Percentiles rank a stretch among this genome's conserved stretches.
These are phyloP conservation scores for Syngnathus scovelli DNA, from an alignment of 2,113 vertebrate genomes.

Conservation along the genomic window DNA sequence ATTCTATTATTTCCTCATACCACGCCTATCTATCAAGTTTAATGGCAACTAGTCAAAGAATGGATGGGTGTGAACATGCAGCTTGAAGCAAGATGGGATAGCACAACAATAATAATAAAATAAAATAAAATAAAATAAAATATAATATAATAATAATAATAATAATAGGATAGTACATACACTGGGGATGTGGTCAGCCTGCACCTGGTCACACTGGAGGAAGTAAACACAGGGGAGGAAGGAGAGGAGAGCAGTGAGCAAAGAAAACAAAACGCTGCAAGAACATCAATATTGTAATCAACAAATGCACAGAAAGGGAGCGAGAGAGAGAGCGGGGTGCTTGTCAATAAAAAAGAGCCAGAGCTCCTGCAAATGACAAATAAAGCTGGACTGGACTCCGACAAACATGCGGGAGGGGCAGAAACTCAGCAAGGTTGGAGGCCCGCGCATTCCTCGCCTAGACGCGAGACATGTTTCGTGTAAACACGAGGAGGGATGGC, in stretches of 20 bases:
- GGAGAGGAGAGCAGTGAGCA: slow-evolving; percentile 35
- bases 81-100: no score
- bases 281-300: slow-evolving; percentile 44
- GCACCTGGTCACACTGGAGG: slow-evolving; percentile 88
- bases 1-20: not conserved
- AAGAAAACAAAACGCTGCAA: slow-evolving; percentile 32
- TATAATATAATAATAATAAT: not conserved
- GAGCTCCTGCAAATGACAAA: slow-evolving; percentile 64
- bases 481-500: slow-evolving; percentile 52
- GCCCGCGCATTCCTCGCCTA: slow-evolving; percentile 51
- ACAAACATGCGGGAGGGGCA: slow-evolving; percentile 18
- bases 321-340: slow-evolving; percentile 16
- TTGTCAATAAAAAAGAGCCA: slow-evolving; percentile 46
- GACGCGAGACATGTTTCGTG: slow-evolving; percentile 50
- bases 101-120: no score
- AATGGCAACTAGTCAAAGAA: not conserved
- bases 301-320: slow-evolving; percentile 50
- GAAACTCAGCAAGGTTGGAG: slow-evolving; percentile 28
- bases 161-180: slow-evolving; percentile 79
- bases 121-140: not conserved
- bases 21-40: not conserved
- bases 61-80: no score
- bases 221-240: slow-evolving; percentile 55
- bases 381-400: slow-evolving; percentile 47
- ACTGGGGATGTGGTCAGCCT: slow-evolving; percentile 87